These are phyloP conservation scores for Sesia apiformis DNA, from an alignment of 2,888 invertebrate species.

Conservation along the genomic window DNA sequence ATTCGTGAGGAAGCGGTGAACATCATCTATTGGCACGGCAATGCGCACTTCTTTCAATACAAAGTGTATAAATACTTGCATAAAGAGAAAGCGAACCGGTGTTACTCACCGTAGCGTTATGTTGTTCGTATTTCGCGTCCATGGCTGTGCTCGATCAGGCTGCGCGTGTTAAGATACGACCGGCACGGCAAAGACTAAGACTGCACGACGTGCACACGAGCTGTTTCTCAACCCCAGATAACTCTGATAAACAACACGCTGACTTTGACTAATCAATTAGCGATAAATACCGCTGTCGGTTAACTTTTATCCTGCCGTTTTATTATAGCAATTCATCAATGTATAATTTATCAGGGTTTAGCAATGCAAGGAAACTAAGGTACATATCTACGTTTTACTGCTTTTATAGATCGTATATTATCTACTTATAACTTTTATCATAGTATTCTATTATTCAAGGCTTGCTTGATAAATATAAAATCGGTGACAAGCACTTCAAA, in stretches of 20 bases:
- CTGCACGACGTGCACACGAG: slow-evolving; percentile 25
- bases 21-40: slow-evolving; percentile 13
- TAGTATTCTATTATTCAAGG: too few species aligned
- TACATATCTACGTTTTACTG: too few species aligned
- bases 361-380: neutral
- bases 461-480: too few species aligned
- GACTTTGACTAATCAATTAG: slow-evolving; percentile 36
- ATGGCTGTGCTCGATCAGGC: slow-evolving; percentile 20
- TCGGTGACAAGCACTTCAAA: too few species aligned
- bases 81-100: slow-evolving; percentile 8
- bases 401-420: too few species aligned
- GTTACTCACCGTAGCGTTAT: slow-evolving; percentile 33
- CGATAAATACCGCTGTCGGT: slow-evolving; percentile 7
- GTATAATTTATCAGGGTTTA: neutral
- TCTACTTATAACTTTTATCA: too few species aligned
- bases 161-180: slow-evolving; percentile 31
- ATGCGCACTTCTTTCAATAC: neutral
- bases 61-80: neutral
- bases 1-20: slow-evolving; percentile 28
- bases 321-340: neutral
- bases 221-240: slow-evolving; percentile 27
- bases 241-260: slow-evolving; percentile 42
- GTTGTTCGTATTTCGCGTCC: slow-evolving; percentile 25
- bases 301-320: slow-evolving; percentile 3
- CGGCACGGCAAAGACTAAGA: slow-evolving; percentile 23